Base-by-base conservation (phyloP, 1,140 invertebrate genomes). In the Drosophila carrolli region DNA sequence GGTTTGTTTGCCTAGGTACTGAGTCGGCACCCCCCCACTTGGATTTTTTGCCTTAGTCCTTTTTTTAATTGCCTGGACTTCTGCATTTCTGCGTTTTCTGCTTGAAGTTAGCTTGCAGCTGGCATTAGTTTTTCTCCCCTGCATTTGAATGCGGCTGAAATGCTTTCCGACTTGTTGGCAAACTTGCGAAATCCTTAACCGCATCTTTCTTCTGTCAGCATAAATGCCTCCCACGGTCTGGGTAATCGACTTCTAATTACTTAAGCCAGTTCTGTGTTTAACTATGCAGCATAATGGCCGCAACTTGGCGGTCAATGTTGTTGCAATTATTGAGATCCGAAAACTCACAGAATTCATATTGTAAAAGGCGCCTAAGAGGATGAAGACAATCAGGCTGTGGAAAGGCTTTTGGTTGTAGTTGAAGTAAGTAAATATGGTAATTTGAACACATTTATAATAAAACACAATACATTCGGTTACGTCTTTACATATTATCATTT, bases 61-160 rank as follows among this genome's bases (percentile, higher is more conserved):
- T 74, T 84, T 81, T 86, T 81, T 85, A 85, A 85, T 85, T 86
- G 81, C 78, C 75, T 47, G 82, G 74, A 81, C 71, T 81, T 81
- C 61, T 67, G 78, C 82, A 63, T 61, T 78, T 43, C 77, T 74
- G 63, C 67, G 35, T 62, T 66, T 82, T 75, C 66, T 53, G 62
- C 72, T 65, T 75, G 74, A 86, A 86, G 78, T 81, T 78, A 78
- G 86, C 63, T 81, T 46, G 50, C 57, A 48, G 58, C 46, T 81
- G 66, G 57, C 61, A 76, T 83, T 84, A 73, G 76, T 76, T 84
- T 81, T 51, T 50, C 55, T 66, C 35, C 50, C 76, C 65, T 51
- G 66, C 77, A 84, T 84, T 84, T 81, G 81, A 85, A 85, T 84
- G 81, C 63, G 77, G 59, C 46, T 73, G 77, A 71, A 86, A 81